phyloP scores from a whole-genome alignment of 2,888 invertebrate genomes.

The Stenolophus ochropezus region DNA sequence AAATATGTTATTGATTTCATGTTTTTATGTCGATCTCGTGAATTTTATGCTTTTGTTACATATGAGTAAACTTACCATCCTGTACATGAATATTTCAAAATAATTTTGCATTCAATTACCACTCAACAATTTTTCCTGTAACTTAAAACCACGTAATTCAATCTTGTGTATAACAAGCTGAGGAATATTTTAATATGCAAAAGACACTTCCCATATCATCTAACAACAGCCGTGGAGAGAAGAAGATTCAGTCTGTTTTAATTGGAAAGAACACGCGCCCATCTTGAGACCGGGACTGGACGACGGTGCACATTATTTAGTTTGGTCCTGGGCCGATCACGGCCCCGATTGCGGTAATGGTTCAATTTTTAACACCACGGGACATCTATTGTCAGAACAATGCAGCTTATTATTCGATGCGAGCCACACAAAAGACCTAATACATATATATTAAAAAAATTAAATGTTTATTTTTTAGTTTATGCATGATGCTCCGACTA shows the following conservation, averaged over 20 bases:
- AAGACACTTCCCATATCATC: slow-evolving; percentile 27
- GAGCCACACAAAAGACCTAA: slow-evolving; percentile 70
- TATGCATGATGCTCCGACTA: slow-evolving; percentile 50
- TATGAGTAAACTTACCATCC: too few relatives aligned
- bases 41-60: too few relatives aligned
- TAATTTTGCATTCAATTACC: slow-evolving; percentile 16
- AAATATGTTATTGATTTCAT: too few relatives aligned
- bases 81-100: background rate
- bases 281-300: background rate
- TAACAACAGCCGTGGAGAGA: background rate
- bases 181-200: slow-evolving; percentile 5
- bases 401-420: slow-evolving; percentile 69
- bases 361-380: slow-evolving; percentile 73
- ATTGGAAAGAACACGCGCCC: slow-evolving; percentile 36
- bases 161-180: background rate
- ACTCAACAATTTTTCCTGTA: background rate
- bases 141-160: background rate
- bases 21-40: too few relatives aligned
- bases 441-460: slow-evolving; percentile 73
- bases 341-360: slow-evolving; percentile 71
- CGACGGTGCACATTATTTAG: slow-evolving; percentile 41
- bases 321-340: slow-evolving; percentile 39
- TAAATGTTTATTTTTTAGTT: slow-evolving; percentile 70
- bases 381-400: slow-evolving; percentile 73
- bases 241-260: slow-evolving; percentile 17